phyloP scores from a whole-genome alignment of 2,113 vertebrate genomes.

The Ahaetulla prasina region DNA sequence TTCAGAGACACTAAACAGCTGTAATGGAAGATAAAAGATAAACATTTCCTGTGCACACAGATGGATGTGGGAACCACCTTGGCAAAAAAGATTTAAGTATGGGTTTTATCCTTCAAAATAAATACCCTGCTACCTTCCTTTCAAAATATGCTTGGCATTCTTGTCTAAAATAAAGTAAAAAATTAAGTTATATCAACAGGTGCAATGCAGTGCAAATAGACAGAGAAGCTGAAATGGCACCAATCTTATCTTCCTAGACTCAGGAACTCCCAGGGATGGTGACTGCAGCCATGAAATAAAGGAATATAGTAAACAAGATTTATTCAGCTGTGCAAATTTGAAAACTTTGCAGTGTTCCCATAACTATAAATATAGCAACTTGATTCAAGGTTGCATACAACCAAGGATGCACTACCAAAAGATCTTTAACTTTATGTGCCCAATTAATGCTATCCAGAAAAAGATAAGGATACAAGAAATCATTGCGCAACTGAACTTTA shows the following conservation, averaged over 20 bases:
- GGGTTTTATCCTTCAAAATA: neutral
- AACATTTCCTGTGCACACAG: neutral
- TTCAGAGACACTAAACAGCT: neutral
- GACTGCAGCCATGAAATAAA: neutral
- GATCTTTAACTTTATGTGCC: neutral
- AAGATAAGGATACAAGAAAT: neutral
- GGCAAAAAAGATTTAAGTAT: neutral
- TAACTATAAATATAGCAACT: neutral
- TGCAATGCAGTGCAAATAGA: neutral
- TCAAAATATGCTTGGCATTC: neutral
- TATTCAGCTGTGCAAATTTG: neutral
- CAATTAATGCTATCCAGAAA: neutral
- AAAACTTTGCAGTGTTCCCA: neutral
- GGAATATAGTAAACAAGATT: neutral
- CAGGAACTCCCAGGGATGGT: neutral
- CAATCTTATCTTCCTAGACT: neutral
- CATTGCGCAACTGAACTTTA: neutral
- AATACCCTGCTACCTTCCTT: neutral
- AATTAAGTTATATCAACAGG: neutral
- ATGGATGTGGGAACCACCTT: neutral
- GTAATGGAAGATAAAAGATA: neutral
- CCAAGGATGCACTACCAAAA: neutral
- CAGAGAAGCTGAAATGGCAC: neutral
- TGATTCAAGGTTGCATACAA: neutral
- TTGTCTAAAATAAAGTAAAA: neutral